Evolutionary conservation across 2,797 vertebrate species (phyloP), one percentile per base, ranked within the genome.

Genomic region (Austrolebias charrua): DNA sequence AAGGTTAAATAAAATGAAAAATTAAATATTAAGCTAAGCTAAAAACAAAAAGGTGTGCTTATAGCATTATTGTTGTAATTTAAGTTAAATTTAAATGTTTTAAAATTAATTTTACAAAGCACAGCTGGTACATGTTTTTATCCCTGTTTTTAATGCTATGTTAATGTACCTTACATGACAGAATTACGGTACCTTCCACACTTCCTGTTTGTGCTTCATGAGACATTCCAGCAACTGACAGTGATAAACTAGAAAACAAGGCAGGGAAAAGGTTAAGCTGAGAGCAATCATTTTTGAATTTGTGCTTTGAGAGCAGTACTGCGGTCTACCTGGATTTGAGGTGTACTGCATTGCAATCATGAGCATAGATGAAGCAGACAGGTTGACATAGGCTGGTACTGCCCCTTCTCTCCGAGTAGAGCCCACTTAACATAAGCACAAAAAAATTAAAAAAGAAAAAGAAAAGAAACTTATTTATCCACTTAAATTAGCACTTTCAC

Each of bases 331-430:
- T 73, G 97, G 98, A 79, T 99, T 99, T 61, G 97, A 91, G 8
- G 98, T 99, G 85, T 99, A 98, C 89, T 99, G 98, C 98, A 99
- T 99, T 76, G 97, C 96, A 79, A 99, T 98, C 98, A 99, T 99
- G 52, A 99, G 92, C 98, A 99, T 99, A 57, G 98, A 98, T 16
- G 95, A 98, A 13, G 98, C 96, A 74, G 98, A 99, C 4, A 99
- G 89, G 90, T 98, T 99, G 65, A 99, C 96, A 63, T 98, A 98
- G 48, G 96, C 95, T 6, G 98, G 96, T 59, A 99, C 94, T 0
- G 91, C 92, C n/a, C 95, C 94, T 88, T 99, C 98, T 91, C 94
- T 95, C 86, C 96, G 94, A 61, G 95, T 97, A 58, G 97, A 98
- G 58, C 98, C 97, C 95, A 99, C 96, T 99, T 57, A 20, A 84